phyloP scores from a whole-genome alignment of 2,113 vertebrate species.

The Brachionichthys hirsutus region DNA sequence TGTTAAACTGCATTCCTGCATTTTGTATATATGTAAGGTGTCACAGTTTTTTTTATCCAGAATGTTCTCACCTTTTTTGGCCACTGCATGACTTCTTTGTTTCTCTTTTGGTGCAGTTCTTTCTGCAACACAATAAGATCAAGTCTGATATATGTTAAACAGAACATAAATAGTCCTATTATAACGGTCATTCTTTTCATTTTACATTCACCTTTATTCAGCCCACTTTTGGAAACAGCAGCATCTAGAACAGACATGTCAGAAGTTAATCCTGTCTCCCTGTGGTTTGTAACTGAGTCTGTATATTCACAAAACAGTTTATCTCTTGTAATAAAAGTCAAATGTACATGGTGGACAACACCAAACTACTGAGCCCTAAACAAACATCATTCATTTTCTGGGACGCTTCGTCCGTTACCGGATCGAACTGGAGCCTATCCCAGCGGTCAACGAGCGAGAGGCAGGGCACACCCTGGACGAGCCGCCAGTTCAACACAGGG shows the following conservation, averaged over 20 bases:
- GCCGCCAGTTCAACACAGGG: too few species aligned
- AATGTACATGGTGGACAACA: background rate
- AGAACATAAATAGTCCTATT: background rate
- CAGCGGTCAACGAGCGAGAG: too few species aligned
- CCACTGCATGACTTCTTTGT: constrained; percentile 11
- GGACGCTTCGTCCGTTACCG: too few species aligned
- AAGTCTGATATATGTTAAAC: too few species aligned
- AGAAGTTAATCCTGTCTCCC: background rate
- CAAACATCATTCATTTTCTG: too few species aligned
- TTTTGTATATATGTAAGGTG: too few species aligned
- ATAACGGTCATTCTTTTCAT: too few species aligned
- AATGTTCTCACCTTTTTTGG: constrained; percentile 50
- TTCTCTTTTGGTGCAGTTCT: constrained; percentile 34
- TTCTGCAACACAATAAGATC: background rate
- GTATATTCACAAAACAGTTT: constrained; percentile 3
- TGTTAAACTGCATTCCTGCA: too few species aligned
- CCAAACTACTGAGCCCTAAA: background rate
- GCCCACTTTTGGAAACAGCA: constrained; percentile 34
- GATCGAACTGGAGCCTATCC: too few species aligned
- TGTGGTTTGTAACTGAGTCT: background rate
- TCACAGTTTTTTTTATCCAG: background rate
- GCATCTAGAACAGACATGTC: constrained; percentile 23
- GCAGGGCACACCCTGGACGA: too few species aligned
- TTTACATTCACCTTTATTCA: constrained; percentile 39
- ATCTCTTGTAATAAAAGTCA: background rate